phyloP scores from a whole-genome alignment of 2,797 vertebrate genomes.

The Phoxinus dragarum region DNA sequence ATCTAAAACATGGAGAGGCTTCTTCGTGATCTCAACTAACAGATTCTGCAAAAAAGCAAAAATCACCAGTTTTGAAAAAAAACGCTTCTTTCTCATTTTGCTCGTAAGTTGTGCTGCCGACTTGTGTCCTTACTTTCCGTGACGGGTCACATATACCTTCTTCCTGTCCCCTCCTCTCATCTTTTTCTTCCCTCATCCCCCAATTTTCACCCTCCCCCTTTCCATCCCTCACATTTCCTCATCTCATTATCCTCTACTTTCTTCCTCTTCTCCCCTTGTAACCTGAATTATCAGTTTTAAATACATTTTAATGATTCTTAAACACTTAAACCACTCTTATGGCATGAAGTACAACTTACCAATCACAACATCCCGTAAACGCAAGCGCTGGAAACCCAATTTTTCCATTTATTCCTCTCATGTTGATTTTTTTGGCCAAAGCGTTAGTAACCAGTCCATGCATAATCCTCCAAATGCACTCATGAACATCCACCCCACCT shows the following conservation, averaged over 20 bases:
- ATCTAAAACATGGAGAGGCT: too few species aligned
- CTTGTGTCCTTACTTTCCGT: too few species aligned
- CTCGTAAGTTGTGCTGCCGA: too few species aligned
- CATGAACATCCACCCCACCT: neutral
- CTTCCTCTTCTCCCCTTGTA: too few species aligned
- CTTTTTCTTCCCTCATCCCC: neutral
- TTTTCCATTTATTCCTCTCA: constrained; percentile 29
- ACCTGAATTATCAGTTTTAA: constrained; percentile 18
- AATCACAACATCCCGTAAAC: neutral
- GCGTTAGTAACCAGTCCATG: neutral
- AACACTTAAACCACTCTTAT: constrained; percentile 9
- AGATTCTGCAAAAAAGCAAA: too few species aligned
- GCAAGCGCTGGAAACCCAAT: constrained; percentile 4
- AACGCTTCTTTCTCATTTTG: too few species aligned
- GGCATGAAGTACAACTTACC: constrained; percentile 17
- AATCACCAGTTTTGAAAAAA: too few species aligned
- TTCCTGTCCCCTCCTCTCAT: too few species aligned
- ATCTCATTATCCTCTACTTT: neutral
- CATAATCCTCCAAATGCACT: constrained; percentile 30
- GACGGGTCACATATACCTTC: too few species aligned
- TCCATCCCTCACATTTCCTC: neutral
- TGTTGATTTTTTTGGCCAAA: constrained; percentile 5
- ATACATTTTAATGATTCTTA: neutral
- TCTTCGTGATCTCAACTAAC: too few species aligned
- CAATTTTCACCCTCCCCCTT: neutral